Evolutionary conservation across 2,888 invertebrate species (phyloP).

Genomic region (Zygothrica quintamaculata): DNA sequence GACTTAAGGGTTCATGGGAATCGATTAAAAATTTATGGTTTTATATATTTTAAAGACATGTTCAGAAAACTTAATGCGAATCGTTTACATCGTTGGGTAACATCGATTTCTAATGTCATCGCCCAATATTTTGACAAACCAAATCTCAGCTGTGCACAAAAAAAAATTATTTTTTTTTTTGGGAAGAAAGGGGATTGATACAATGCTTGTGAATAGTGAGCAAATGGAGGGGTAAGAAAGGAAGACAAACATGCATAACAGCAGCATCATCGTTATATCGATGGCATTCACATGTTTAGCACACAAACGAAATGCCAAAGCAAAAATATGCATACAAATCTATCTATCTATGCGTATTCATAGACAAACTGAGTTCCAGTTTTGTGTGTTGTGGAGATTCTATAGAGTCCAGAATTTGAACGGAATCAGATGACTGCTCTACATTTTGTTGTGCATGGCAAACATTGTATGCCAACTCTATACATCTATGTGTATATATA

Average conservation of each 20-base stretch:
- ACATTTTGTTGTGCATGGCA: conserved; percentile 76
- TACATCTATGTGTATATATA: conserved; percentile 20
- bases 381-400: conserved; percentile 21
- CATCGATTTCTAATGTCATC: conserved; percentile 4
- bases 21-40: no score
- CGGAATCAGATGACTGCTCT: conserved; percentile 73
- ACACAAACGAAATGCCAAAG: conserved; percentile 78
- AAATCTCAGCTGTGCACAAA: conserved; percentile 65
- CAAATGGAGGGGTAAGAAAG: conserved; percentile 1
- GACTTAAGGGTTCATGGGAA: no score
- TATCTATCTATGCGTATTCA: conserved; percentile 69
- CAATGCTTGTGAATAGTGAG: neutral
- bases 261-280: conserved; percentile 71
- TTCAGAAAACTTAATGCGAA: conserved; percentile 6
- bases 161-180: no score
- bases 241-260: conserved; percentile 33
- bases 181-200: conserved; percentile 4
- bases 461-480: conserved; percentile 38
- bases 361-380: conserved; percentile 58
- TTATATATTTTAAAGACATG: neutral
- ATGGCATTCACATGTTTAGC: conserved; percentile 77
- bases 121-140: conserved; percentile 47
- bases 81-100: conserved; percentile 17
- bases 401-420: conserved; percentile 52
- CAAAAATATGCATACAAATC: conserved; percentile 79